phyloP scores from a whole-genome alignment of 1,140 invertebrate species.

The Psilanteris sp. region DNA sequence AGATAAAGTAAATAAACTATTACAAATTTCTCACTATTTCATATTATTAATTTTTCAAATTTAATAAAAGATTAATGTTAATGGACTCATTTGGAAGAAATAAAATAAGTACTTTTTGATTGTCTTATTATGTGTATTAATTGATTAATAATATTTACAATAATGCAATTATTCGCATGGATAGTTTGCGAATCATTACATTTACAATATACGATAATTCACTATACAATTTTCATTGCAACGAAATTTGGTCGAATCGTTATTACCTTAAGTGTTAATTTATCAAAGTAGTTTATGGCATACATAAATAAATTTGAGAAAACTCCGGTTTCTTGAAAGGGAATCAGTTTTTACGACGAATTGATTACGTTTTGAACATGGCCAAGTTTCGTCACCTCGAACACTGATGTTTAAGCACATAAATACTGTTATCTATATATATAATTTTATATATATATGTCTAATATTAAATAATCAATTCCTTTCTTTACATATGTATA shows the following conservation, averaged over 20 bases:
- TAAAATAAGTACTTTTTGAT: not conserved
- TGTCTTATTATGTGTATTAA: conserved; percentile 36
- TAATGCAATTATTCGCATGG: conserved; percentile 34
- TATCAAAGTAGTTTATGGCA: conserved; percentile 32
- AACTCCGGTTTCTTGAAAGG: not conserved
- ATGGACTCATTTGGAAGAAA: too few species aligned
- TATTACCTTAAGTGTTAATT: not conserved
- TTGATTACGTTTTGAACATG: not conserved
- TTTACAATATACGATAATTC: conserved; percentile 50
- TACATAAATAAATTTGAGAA: conserved; percentile 8
- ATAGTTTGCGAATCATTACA: conserved; percentile 30
- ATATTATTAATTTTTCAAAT: too few species aligned
- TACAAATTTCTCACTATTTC: too few species aligned
- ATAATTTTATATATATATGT: too few species aligned
- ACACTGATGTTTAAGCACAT: conserved; percentile 43
- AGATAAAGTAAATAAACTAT: too few species aligned
- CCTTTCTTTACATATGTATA: conserved; percentile 64
- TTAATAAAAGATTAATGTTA: too few species aligned
- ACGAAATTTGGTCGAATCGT: conserved; percentile 28
- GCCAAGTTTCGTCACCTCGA: conserved; percentile 19
- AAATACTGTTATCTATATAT: conserved; percentile 59
- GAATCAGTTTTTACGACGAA: not conserved
- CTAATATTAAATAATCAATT: conserved; percentile 60
- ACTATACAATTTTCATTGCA: conserved; percentile 48
- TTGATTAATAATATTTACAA: conserved; percentile 54